Base-by-base conservation (phyloP, 2,113 vertebrate species). In the Cavia aperea region DNA sequence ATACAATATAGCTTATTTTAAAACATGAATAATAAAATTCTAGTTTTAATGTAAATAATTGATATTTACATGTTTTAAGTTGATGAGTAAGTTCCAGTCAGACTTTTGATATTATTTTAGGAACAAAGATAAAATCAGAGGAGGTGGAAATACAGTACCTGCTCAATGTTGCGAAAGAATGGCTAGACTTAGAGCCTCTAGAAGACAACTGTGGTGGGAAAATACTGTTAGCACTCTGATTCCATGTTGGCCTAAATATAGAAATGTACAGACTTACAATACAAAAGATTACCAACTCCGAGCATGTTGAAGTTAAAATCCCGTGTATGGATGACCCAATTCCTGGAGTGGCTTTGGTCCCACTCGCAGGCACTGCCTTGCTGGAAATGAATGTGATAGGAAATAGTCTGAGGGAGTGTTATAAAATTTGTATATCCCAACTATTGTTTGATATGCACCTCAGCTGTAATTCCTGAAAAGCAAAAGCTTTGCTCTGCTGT, bases 261-360 rank as follows among this genome's bases (percentile, higher is more conserved):
- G 36, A 43, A 10, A 26, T 13, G n/a, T 1, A 2, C 1, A 12
- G 12, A 54, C 2, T 33, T 43, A 7, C 56, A 31, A 12, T 4
- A 11, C 26, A 51, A 62, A 29, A 0, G 24, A 1, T 2, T 2
- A 15, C 23, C 21, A 24, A 36, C 15, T 1, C 21, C 3, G 2
- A 10, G 18, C 43, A 24, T 23, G 1, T 14, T 29, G 58, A 23
- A 9, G 5, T 0, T 1, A 13, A 21, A 24, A 2, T 13, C 3
- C 14, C 23, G 0, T 23, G 24, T 36, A 43, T 43, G 49, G 51
- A 49, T 33, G 63, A 62, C 4, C 29, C 15, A 1, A 1, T 77
- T 31, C 70, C 26, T 6, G 3, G 26, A 3, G 21, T 16, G n/a
- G 54, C 16, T 19, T 36, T 46, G 83, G 49, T 33, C 31, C 43